Evolutionary conservation across 23 tunicate genomes (phyloP).

Genomic region (Trididemnum miniatum): DNA sequence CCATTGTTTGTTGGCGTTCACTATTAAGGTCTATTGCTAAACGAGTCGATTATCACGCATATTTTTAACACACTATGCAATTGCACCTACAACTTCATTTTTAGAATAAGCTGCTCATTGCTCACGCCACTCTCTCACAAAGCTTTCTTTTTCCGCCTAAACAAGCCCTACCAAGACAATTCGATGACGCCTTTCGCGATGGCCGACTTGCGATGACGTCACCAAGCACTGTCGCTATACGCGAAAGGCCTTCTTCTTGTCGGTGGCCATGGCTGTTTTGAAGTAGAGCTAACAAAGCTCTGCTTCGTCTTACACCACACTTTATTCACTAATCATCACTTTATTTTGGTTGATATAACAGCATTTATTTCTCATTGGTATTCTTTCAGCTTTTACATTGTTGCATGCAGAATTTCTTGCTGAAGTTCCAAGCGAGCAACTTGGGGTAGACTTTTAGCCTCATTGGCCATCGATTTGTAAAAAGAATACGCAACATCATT

Average conservation of each 20-base stretch:
- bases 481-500: no score
- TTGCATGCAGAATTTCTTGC: no score
- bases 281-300: no score
- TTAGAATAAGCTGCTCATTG: not conserved
- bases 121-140: not conserved
- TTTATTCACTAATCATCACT: no score
- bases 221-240: not conserved
- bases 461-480: no score
- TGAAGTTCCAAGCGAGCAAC: no score
- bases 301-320: no score
- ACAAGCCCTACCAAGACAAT: no score
- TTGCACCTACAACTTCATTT: not conserved
- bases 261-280: slow-evolving; percentile 29
- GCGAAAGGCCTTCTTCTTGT: slow-evolving; percentile 17
- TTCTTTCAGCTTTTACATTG: no score
- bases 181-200: not conserved
- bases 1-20: not conserved
- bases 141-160: not conserved
- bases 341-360: no score
- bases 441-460: no score
- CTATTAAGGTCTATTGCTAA: not conserved
- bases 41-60: not conserved
- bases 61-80: not conserved
- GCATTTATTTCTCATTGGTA: no score
- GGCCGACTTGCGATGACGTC: slow-evolving; percentile 27